Evolutionary conservation across 2,888 invertebrate species (phyloP), one percentile per base, ranked within the genome.

Genomic region (Gandaritis pyraliata): DNA sequence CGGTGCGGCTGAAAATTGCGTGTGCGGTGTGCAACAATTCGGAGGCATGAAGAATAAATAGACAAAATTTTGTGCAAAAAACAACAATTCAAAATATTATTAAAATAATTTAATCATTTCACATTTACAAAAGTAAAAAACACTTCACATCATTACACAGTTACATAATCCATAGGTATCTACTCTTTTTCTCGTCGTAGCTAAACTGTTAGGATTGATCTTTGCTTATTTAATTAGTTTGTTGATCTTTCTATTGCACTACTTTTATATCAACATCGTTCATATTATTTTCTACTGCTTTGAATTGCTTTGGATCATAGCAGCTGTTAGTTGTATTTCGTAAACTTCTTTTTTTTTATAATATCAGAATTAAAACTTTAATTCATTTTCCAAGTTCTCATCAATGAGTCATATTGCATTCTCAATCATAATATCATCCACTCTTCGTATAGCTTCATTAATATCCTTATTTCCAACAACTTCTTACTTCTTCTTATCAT

Each of bases 401-500:
- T 23, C 23, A 2, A 23, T 0, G 23, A 23, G 23, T 6, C 23
- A 36, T 16, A 33, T 45, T n/a, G n/a, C n/a, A n/a, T 41, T 52
- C 45, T n/a, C n/a, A 46, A 46, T 48, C 30, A 39, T 30, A 36
- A 23, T 47, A 56, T 15, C 39, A n/a, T 30, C 41, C 18, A 49
- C 38, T 45, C 15, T 36, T 38, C 41, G 7, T 41, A 7, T 10
- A 38, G 29, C 11, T 52, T 49, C 16, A 36, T 43, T 15, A 48
- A 33, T 49, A 38, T n/a, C 16, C 18, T n/a, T 11, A 4, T 41
- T 23, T 30, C 11, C 38, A 15, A 8, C 12, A 23, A 2, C n/a
- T 38, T 30, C 13, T 47, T 15, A 41, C 15, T 36, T 39, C 6
- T 54, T 59, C 66, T 87, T 81, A 68, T 92, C 91, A 69, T 91